These are phyloP conservation scores for Drosophila lowei DNA, from an alignment of 1,140 invertebrate genomes.

Conservation along the genomic window DNA sequence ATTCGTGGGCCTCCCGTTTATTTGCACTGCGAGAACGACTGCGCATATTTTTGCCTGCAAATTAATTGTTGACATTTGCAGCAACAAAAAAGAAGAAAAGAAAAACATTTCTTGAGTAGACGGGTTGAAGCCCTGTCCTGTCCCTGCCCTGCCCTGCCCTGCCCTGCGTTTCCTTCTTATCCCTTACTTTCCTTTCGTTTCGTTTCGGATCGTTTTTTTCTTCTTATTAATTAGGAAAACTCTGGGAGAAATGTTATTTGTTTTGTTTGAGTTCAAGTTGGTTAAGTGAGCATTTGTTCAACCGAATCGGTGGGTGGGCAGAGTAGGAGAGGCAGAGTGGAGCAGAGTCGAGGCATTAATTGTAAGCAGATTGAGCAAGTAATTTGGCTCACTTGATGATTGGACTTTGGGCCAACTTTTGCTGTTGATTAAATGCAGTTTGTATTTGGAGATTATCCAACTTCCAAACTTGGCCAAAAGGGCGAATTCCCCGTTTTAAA, in stretches of 20 bases:
- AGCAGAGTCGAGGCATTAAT: not conserved
- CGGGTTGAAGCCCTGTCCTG: slow-evolving; percentile 19
- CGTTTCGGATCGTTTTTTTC: not conserved
- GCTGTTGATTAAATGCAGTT: slow-evolving; percentile 3
- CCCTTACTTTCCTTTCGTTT: not conserved
- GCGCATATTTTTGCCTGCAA: slow-evolving; percentile 53
- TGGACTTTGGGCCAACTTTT: not conserved
- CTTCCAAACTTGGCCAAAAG: slow-evolving; percentile 2
- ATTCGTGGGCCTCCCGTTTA: slow-evolving; percentile 22
- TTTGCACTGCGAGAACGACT: slow-evolving; percentile 44
- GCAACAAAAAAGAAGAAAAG: slow-evolving; percentile 25
- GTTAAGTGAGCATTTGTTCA: slow-evolving; percentile 43
- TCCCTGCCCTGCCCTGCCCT: slow-evolving; percentile 3
- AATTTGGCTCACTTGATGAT: not conserved
- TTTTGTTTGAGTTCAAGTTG: slow-evolving; percentile 41
- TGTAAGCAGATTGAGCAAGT: slow-evolving; percentile 15
- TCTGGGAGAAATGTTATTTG: slow-evolving; percentile 42
- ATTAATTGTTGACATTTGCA: slow-evolving; percentile 63
- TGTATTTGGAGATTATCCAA: no score
- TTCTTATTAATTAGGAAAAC: slow-evolving; percentile 47
- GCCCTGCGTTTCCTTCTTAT: not conserved
- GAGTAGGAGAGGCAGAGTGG: no score
- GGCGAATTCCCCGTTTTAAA: no score
- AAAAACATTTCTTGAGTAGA: slow-evolving; percentile 28
- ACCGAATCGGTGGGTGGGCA: slow-evolving; percentile 13